Evolutionary conservation across 92 coral and sea anemone genomes (phyloP), one percentile per base, ranked within the genome.

Genomic region (Galaxea fascicularis): DNA sequence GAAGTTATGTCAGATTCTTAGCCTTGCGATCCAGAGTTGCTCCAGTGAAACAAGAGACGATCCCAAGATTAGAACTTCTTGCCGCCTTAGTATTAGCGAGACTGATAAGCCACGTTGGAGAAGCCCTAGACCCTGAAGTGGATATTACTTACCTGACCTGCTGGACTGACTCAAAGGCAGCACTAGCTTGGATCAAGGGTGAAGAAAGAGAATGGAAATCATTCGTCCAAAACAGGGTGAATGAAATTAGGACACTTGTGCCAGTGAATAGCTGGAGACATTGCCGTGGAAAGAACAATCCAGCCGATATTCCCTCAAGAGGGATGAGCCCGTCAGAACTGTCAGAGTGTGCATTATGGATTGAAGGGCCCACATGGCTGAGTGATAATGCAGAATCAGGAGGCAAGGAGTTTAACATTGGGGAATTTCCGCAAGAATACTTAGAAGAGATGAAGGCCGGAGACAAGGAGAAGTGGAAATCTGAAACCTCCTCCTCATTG

Each of bases 121-220:
- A 76, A 21, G 81, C 81, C 12, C 56, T 76, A 54, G 51, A 76
- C 1, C 67, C 21, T 4, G 69, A 28, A 8, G 51, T 28, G 30
- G 16, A 16, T 17, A 76, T 11, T 26, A 62, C 51, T 17, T 20
- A 65, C 25, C 29, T 81, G 27, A 69, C 78, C 64, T 89, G 93
- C 78, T 90, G 92, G 91, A 75, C 82, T 57, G 63, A 57, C 4
- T 57, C 78, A 89, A 74, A 69, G 35, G 88, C 85, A 66, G 89
- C 90, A 41, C 45, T 93, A 31, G 58, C 60, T 76, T 92, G 93
- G 93, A 89, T 92, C 69, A 73, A 77, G 68, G 90, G 81, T 9
- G 71, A 25, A 49, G 82, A 63, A 18, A 78, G 29, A 28, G 81
- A 82, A 58, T 88, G 69, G 77, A 91, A 91, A 74, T 93, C 85